A percentile compares a stretch with the other conserved stretches of the same genome.
These are phyloP conservation scores for Lysandra coridon DNA, from an alignment of 2,888 invertebrate genomes.

Conservation along the genomic window DNA sequence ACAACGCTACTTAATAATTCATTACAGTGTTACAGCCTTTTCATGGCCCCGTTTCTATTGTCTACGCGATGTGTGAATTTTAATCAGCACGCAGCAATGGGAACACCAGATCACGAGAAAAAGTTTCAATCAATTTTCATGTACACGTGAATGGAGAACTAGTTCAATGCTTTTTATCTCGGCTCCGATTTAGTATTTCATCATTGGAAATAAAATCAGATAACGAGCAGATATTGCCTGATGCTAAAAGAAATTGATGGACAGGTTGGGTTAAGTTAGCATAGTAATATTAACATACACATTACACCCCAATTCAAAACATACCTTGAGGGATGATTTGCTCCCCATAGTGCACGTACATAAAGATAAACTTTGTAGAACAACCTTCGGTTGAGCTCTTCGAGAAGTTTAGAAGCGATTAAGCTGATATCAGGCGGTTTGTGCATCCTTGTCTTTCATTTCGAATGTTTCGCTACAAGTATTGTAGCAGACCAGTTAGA, in stretches of 20 bases:
- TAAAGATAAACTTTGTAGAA: neutral
- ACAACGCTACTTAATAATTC: neutral
- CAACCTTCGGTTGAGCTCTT: neutral
- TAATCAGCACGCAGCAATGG: conserved; percentile 10
- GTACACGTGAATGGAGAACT: neutral
- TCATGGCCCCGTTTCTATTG: conserved; percentile 4
- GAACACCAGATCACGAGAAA: conserved; percentile 2
- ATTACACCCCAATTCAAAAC: neutral
- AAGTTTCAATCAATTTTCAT: conserved; percentile 8
- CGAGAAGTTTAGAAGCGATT: neutral
- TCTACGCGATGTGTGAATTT: conserved; percentile 6
- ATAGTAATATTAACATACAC: neutral
- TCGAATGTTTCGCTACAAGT: no score
- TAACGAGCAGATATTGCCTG: neutral
- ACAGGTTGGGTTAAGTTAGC: neutral
- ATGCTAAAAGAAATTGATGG: neutral
- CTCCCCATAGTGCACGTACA: neutral
- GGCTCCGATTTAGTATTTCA: neutral
- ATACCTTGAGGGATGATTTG: neutral
- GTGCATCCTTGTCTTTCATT: neutral
- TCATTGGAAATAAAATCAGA: neutral
- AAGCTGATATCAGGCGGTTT: neutral
- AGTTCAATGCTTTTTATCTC: neutral
- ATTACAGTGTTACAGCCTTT: neutral
- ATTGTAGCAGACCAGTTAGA: no score